Evolutionary conservation across 2,888 invertebrate species (phyloP).

Genomic region (Argyresthia albistria): DNA sequence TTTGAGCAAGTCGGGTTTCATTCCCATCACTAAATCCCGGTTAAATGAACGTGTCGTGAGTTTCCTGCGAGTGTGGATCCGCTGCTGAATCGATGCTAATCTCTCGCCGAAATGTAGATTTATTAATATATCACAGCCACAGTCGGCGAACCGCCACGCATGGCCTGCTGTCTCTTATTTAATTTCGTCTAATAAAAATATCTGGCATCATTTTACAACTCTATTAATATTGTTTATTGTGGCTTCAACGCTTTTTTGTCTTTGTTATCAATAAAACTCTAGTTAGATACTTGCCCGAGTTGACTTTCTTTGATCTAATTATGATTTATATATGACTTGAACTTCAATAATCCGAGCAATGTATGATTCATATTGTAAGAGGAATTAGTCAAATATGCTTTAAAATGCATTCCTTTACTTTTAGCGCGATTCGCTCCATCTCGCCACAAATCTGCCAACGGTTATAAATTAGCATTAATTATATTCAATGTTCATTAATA

Average conservation of each 20-base stretch:
- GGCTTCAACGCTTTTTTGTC: slow-evolving; percentile 55
- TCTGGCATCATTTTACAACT: slow-evolving; percentile 28
- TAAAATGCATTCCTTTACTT: background rate
- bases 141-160: slow-evolving; percentile 13
- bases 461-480: background rate
- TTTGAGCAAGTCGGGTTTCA: too few relatives aligned
- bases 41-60: slow-evolving; percentile 24
- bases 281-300: background rate
- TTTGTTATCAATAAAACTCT: slow-evolving; percentile 44
- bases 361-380: too few relatives aligned
- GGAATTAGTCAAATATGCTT: too few relatives aligned
- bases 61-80: slow-evolving; percentile 28
- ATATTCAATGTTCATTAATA: background rate
- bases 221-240: slow-evolving; percentile 59
- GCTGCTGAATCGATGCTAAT: slow-evolving; percentile 45
- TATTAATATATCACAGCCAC: slow-evolving; percentile 49
- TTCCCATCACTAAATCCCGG: slow-evolving; percentile 34
- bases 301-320: slow-evolving; percentile 32
- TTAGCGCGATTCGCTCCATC: background rate
- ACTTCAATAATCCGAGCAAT: too few relatives aligned
- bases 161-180: slow-evolving; percentile 9
- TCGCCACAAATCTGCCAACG: background rate
- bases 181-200: slow-evolving; percentile 30
- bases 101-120: slow-evolving; percentile 43
- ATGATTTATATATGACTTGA: background rate